These are phyloP conservation scores for Xestia sexstrigata DNA, from an alignment of 2,888 invertebrate genomes.

Conservation along the genomic window DNA sequence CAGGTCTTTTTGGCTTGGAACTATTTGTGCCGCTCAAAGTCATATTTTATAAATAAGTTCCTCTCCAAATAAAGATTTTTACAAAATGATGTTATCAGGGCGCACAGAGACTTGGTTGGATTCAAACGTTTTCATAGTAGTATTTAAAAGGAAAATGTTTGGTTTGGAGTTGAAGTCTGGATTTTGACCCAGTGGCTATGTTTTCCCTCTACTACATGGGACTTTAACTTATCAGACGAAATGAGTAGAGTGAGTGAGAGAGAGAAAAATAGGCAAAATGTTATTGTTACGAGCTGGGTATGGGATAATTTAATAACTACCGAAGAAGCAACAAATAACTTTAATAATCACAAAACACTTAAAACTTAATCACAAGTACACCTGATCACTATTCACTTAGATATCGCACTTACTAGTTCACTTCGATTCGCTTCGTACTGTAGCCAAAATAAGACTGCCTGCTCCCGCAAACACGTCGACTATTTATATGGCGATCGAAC, in stretches of 20 bases:
- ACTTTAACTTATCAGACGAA: neutral
- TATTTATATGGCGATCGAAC: no score
- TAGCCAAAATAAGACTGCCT: no score
- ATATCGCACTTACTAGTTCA: no score
- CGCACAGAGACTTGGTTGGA: neutral
- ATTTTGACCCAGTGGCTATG: neutral
- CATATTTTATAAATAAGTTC: constrained; percentile 18
- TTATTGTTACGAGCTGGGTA: no score
- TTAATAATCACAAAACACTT: no score
- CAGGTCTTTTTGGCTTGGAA: neutral
- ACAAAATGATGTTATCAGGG: neutral
- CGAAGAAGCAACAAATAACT: no score
- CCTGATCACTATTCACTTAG: no score
- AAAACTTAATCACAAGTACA: no score
- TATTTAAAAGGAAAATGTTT: neutral
- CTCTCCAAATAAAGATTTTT: neutral
- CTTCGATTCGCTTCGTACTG: no score
- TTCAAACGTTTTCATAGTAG: neutral
- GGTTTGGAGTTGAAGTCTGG: neutral
- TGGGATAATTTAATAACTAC: no score
- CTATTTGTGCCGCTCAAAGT: neutral
- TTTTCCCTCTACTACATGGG: neutral
- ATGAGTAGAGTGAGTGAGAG: neutral
- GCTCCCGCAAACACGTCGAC: no score
- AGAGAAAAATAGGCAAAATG: neutral